Evolutionary conservation across 2,797 vertebrate genomes (phyloP).

Genomic region (Cynodonichthys magdalenae): DNA sequence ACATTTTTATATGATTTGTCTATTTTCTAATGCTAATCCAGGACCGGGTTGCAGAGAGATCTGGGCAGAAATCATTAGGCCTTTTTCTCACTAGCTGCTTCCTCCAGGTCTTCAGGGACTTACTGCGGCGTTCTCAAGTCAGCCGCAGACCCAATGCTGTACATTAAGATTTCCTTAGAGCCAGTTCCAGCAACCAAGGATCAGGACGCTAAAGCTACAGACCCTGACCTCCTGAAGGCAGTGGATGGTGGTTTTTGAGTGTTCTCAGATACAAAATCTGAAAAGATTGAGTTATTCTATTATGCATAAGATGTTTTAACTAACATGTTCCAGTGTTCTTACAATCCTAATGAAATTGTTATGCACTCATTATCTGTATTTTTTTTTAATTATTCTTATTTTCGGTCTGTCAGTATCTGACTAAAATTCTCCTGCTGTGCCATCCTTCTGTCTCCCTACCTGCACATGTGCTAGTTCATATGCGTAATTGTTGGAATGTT

Average conservation of each 20-base stretch:
- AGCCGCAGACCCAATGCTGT: neutral
- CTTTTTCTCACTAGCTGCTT: neutral
- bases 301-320: neutral
- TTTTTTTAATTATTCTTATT: neutral
- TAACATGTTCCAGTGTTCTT: constrained; percentile 5
- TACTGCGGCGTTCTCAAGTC: neutral
- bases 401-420: constrained; percentile 29
- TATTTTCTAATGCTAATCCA: no score
- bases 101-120: neutral
- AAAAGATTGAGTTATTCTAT: no score
- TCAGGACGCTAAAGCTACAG: no score
- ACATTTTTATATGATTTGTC: no score
- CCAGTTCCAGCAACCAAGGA: neutral
- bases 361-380: neutral
- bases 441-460: constrained; percentile 31
- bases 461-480: constrained; percentile 39
- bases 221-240: no score
- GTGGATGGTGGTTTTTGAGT: no score
- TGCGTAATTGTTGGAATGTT: constrained; percentile 44
- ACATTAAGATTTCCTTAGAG: neutral
- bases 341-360: constrained; percentile 6
- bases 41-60: no score
- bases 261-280: no score
- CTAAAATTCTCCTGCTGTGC: constrained; percentile 30
- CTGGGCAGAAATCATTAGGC: no score